Conservation (phyloP, 1,140 invertebrate species). For the Pentalonia nigronervosa region DNA sequence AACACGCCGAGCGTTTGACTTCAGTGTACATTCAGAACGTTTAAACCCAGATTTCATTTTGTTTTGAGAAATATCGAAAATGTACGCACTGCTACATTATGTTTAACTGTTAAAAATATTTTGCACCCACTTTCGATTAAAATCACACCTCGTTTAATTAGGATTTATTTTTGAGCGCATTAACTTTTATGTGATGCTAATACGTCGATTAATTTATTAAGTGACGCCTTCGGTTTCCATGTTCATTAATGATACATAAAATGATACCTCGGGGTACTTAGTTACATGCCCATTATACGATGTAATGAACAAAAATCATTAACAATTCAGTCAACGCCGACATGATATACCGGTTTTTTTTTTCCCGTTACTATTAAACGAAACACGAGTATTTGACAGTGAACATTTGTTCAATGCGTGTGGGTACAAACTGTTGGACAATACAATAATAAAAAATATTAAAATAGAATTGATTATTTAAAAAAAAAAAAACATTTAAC, state of each 20-base stretch:
- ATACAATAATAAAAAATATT: constrained; percentile 8
- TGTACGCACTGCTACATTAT: background rate
- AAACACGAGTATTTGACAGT: constrained; percentile 10
- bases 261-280: background rate
- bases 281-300: constrained; percentile 36
- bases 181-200: background rate
- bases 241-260: constrained; percentile 19
- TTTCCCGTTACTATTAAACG: constrained; percentile 16
- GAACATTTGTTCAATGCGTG: constrained; percentile 19
- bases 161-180: background rate
- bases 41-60: background rate
- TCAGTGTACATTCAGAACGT: background rate
- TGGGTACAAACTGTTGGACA: background rate
- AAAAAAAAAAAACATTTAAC: constrained; percentile 19
- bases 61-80: background rate
- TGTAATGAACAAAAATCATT: constrained; percentile 30
- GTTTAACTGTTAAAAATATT: background rate
- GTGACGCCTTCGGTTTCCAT: constrained; percentile 12
- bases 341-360: constrained; percentile 27
- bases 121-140: background rate
- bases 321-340: constrained; percentile 4
- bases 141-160: background rate
- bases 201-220: background rate
- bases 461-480: constrained; percentile 1
- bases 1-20: background rate